phyloP scores from a whole-genome alignment of 2,888 invertebrate genomes.

The Mythimna ferrago region DNA sequence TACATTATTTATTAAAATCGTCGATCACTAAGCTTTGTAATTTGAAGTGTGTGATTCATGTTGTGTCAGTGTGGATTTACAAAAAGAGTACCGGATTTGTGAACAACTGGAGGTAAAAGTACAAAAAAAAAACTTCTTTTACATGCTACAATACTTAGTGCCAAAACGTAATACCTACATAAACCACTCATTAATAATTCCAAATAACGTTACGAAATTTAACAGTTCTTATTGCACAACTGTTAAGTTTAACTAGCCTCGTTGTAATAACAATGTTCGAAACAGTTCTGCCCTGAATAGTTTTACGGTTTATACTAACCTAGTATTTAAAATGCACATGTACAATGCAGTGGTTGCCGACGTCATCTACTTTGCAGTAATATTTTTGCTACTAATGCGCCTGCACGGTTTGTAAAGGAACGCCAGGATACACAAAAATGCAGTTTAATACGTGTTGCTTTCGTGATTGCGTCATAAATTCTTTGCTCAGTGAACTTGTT shows the following conservation, averaged over 20 bases:
- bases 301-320: slow-evolving; percentile 83
- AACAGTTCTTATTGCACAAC: slow-evolving; percentile 18
- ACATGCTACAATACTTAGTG: not conserved
- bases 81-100: slow-evolving; percentile 10
- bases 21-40: slow-evolving; percentile 17
- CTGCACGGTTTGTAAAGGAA: slow-evolving; percentile 84
- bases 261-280: slow-evolving; percentile 57
- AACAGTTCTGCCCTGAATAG: slow-evolving; percentile 80
- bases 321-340: slow-evolving; percentile 88
- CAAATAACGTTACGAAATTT: not conserved
- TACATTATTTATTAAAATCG: slow-evolving; percentile 30
- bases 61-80: slow-evolving; percentile 33
- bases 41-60: slow-evolving; percentile 26
- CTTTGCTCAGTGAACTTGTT: slow-evolving; percentile 66
- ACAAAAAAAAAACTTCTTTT: not conserved
- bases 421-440: slow-evolving; percentile 84
- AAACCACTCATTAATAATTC: not conserved
- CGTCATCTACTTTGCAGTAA: slow-evolving; percentile 90
- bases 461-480: slow-evolving; percentile 75
- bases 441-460: slow-evolving; percentile 79
- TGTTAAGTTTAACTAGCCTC: slow-evolving; percentile 39
- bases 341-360: slow-evolving; percentile 88
- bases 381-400: slow-evolving; percentile 89
- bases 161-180: not conserved
- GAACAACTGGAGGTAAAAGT: slow-evolving; percentile 39